A percentile compares a stretch with the other conserved stretches of the same genome.
phyloP scores from a whole-genome alignment of 2,888 invertebrate genomes.

The Drosophila anomalata region DNA sequence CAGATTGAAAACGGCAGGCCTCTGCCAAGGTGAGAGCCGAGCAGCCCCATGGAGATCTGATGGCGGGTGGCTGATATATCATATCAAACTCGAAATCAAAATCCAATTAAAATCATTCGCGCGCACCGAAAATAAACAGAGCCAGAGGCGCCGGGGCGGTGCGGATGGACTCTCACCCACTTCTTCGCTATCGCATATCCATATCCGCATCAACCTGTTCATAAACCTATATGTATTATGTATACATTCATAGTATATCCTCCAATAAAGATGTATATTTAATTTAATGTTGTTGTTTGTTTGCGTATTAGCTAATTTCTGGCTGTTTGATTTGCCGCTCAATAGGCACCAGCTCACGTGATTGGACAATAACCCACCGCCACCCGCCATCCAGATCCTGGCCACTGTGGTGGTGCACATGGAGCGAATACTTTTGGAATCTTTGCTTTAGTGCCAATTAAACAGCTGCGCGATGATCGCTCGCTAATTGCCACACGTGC shows the following conservation, averaged over 20 bases:
- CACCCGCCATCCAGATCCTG: background rate
- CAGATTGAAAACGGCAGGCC: slow-evolving; percentile 45
- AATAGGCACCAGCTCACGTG: slow-evolving; percentile 35
- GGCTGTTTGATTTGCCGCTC: slow-evolving; percentile 28
- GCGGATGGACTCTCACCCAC: slow-evolving; percentile 6
- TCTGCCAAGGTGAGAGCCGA: slow-evolving; percentile 38
- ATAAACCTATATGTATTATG: background rate
- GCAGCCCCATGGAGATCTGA: slow-evolving; percentile 24
- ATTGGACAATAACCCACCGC: slow-evolving; percentile 33
- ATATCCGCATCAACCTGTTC: slow-evolving; percentile 25
- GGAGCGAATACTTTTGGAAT: slow-evolving; percentile 8
- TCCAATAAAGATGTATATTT: slow-evolving; percentile 33
- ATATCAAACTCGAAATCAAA: slow-evolving; percentile 75
- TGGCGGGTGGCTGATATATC: slow-evolving; percentile 34
- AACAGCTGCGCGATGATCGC: slow-evolving; percentile 49
- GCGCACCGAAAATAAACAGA: slow-evolving; percentile 60
- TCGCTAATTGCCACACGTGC: slow-evolving; percentile 59
- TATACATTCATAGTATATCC: slow-evolving; percentile 8
- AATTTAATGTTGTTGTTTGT: slow-evolving; percentile 33
- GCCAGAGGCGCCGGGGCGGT: slow-evolving; percentile 26
- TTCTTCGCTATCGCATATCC: slow-evolving; percentile 33
- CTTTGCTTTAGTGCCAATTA: slow-evolving; percentile 45
- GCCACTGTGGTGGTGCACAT: background rate
- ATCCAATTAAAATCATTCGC: slow-evolving; percentile 75
- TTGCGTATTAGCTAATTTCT: slow-evolving; percentile 27